Evolutionary conservation across 2,113 vertebrate species (phyloP).

Genomic region (Pterocles orientalis): DNA sequence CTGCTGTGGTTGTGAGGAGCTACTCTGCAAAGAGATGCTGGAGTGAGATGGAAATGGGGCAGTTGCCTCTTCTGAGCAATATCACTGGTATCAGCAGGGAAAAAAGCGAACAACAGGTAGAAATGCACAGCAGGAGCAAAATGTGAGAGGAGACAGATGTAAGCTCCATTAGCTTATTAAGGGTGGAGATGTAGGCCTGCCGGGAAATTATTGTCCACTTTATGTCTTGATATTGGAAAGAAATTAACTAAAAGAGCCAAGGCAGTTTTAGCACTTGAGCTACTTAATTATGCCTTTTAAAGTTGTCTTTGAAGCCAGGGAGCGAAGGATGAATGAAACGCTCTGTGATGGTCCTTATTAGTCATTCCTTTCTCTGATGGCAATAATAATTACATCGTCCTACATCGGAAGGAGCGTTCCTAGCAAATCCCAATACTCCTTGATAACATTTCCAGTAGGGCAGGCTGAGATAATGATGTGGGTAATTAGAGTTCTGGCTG

Average conservation of each 20-base stretch:
- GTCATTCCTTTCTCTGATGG: conserved; percentile 35
- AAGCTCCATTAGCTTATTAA: conserved; percentile 28
- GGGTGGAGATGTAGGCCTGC: conserved; percentile 11
- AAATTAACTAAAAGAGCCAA: conserved; percentile 49
- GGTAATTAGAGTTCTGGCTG: conserved; percentile 12
- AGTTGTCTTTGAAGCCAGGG: conserved; percentile 33
- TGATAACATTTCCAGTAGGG: neutral
- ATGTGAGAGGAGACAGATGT: neutral
- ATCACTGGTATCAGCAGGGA: neutral
- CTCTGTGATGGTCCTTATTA: conserved; percentile 55
- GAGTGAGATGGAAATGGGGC: neutral
- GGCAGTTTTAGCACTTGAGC: conserved; percentile 40
- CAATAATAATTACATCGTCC: conserved; percentile 58
- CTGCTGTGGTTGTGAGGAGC: neutral
- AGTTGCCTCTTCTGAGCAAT: neutral
- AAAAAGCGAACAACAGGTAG: neutral
- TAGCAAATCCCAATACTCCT: neutral
- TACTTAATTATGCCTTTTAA: conserved; percentile 70
- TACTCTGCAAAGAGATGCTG: neutral
- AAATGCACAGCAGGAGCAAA: neutral
- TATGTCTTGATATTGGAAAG: conserved; percentile 39
- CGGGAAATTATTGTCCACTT: conserved; percentile 59
- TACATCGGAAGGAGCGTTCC: neutral
- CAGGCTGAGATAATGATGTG: conserved; percentile 8
- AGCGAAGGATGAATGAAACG: neutral